Conservation (phyloP, 2,113 vertebrate genomes). For the Macrotis lagotis region DNA sequence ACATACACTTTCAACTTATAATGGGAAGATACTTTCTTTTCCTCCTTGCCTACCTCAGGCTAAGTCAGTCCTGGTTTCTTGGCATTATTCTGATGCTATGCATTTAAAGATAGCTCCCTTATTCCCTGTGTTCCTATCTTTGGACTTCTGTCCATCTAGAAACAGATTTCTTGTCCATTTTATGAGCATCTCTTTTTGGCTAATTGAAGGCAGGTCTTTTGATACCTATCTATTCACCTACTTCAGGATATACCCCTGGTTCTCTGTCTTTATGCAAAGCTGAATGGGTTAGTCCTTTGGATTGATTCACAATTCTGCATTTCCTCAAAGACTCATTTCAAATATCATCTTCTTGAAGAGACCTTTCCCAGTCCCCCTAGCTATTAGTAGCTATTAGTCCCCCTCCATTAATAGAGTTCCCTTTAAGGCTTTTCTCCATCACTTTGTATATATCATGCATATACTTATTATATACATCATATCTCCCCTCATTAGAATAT, state of each 20-base stretch:
- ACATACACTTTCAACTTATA: background rate
- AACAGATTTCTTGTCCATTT: background rate
- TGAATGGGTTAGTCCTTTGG: background rate
- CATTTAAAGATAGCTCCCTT: background rate
- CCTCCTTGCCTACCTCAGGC: background rate
- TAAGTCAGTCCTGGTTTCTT: background rate
- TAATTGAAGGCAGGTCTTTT: background rate
- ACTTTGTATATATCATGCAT: background rate
- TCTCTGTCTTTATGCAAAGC: background rate
- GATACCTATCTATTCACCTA: background rate
- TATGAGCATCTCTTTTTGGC: background rate
- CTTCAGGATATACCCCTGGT: background rate
- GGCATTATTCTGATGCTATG: background rate
- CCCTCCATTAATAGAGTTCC: background rate
- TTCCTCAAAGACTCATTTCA: background rate
- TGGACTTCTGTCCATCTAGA: background rate
- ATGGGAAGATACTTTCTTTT: background rate
- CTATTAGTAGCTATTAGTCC: background rate
- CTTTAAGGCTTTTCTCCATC: background rate
- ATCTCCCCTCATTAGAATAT: background rate
- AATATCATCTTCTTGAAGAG: background rate
- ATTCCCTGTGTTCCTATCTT: background rate
- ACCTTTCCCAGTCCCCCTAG: background rate
- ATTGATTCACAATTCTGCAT: background rate
- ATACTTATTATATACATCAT: background rate